Conservation (phyloP, 1,140 invertebrate species). For the Formica exsecta region DNA sequence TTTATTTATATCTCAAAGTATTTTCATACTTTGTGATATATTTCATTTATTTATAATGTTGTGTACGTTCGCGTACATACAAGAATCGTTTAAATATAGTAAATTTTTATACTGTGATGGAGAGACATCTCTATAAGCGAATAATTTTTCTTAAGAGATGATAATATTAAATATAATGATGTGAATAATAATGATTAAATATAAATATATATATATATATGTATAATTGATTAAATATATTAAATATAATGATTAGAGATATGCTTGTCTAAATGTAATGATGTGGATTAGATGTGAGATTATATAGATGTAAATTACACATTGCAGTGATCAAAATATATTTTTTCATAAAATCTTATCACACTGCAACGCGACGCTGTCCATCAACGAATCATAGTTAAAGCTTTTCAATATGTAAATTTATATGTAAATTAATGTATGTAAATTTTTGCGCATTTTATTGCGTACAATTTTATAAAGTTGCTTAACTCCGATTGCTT, state of each 20-base stretch:
- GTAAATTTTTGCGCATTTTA: conserved; percentile 55
- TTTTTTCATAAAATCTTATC: conserved; percentile 23
- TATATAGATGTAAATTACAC: conserved; percentile 7
- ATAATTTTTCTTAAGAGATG: not conserved
- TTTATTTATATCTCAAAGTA: not conserved
- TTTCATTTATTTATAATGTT: not conserved
- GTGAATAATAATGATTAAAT: too few relatives aligned
- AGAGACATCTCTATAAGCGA: not conserved
- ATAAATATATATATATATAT: too few relatives aligned
- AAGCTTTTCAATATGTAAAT: too few relatives aligned
- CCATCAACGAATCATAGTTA: too few relatives aligned
- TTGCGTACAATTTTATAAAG: not conserved
- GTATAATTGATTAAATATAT: too few relatives aligned
- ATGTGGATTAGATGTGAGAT: not conserved
- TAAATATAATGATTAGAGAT: too few relatives aligned
- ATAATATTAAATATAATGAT: too few relatives aligned
- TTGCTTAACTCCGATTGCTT: not conserved
- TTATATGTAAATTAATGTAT: not conserved
- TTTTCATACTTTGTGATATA: not conserved
- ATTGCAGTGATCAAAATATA: not conserved
- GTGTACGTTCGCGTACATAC: too few relatives aligned
- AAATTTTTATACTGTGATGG: not conserved
- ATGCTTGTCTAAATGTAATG: too few relatives aligned
- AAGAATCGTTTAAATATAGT: too few relatives aligned
- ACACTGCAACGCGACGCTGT: too few relatives aligned